Conservation (phyloP, 2,797 vertebrate species). For the Siniperca scherzeri region DNA sequence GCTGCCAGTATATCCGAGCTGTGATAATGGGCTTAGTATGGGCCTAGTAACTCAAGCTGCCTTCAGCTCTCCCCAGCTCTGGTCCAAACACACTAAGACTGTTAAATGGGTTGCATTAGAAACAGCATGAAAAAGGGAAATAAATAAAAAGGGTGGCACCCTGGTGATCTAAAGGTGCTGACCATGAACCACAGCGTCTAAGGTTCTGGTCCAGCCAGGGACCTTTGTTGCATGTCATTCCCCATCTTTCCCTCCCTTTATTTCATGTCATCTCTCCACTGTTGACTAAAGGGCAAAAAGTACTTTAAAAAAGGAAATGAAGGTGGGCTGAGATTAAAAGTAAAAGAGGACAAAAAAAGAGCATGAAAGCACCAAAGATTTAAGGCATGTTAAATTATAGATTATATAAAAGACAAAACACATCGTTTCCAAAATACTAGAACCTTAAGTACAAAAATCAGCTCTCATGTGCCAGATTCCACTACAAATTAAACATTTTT, state of each 20-base stretch:
- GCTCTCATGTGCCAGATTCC: neutral
- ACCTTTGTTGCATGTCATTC: neutral
- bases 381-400: neutral
- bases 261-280: neutral
- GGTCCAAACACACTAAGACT: constrained; percentile 29
- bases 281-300: neutral
- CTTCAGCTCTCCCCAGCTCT: constrained; percentile 33
- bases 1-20: constrained; percentile 67
- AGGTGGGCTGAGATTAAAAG: neutral
- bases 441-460: neutral
- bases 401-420: neutral
- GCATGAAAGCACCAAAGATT: neutral
- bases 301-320: neutral
- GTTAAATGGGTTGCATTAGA: constrained; percentile 22
- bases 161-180: neutral
- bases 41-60: constrained; percentile 26
- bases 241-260: neutral
- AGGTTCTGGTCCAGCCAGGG: neutral
- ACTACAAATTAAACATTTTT: neutral
- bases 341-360: neutral
- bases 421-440: neutral
- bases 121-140: constrained; percentile 3
- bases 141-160: neutral
- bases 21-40: constrained; percentile 57
- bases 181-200: constrained; percentile 1